phyloP scores from a whole-genome alignment of 2,888 invertebrate species.

The Cryptus armator region DNA sequence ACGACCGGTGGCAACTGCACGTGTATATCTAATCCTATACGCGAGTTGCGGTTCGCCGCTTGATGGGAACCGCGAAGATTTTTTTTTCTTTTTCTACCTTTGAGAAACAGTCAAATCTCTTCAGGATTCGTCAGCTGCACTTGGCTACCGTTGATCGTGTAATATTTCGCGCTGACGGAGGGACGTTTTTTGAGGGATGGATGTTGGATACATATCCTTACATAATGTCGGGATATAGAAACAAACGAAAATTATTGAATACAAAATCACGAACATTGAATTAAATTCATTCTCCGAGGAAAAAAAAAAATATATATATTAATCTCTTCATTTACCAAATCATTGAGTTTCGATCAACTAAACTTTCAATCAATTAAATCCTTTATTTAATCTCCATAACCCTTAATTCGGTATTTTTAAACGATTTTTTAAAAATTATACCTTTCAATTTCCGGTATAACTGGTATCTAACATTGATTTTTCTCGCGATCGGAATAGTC shows the following conservation, averaged over 20 bases:
- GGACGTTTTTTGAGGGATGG: conserved; percentile 35
- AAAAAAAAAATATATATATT: too few species aligned
- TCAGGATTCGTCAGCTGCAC: not conserved
- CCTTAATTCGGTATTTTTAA: not conserved
- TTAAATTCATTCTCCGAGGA: not conserved
- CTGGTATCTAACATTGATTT: not conserved
- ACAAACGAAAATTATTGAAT: not conserved
- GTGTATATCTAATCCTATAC: conserved; percentile 34
- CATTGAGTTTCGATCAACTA: too few species aligned
- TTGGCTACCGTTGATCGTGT: conserved; percentile 16
- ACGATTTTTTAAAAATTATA: not conserved
- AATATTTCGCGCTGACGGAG: not conserved
- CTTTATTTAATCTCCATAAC: too few species aligned
- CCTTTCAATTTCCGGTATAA: not conserved
- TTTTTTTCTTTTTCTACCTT: conserved; percentile 23
- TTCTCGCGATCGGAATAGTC: not conserved
- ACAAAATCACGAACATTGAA: not conserved
- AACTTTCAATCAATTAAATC: too few species aligned
- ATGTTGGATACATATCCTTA: conserved; percentile 28
- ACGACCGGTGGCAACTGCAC: conserved; percentile 23
- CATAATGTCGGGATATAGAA: not conserved
- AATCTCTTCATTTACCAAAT: too few species aligned
- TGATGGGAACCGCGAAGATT: conserved; percentile 78
- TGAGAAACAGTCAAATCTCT: conserved; percentile 37
- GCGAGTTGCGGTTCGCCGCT: conserved; percentile 80